Evolutionary conservation across 2,888 invertebrate species (phyloP), one percentile per base, ranked within the genome.

Genomic region (Tuta absoluta): DNA sequence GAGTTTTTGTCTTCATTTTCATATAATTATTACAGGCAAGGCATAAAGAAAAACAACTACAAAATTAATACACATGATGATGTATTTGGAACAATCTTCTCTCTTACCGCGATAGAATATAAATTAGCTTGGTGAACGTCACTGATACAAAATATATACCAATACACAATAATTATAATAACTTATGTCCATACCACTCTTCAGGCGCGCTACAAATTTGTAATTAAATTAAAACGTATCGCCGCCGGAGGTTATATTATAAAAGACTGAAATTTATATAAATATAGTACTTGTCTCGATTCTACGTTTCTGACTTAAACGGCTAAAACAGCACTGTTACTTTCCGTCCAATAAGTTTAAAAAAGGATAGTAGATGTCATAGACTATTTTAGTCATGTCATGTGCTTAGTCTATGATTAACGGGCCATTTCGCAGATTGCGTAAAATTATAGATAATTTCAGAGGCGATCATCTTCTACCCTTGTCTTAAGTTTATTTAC

Each of bases 71-170:
- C 87, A 87, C 85, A 86, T 84, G 85, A 86, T 85, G 84, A 83
- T 89, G 85, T 89, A 89, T 89, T 89, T 87, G 81, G 81, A 89
- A 87, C 85, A 82, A 84, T 83, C 72, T 76, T 82, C 79, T 82
- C 75, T 83, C 84, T 86, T 86, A 85, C 77, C 79, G 81, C 82
- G 73, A 82, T 83, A 81, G 69, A 84, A 82, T 85, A 86, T 86
- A 89, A 88, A 85, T 86, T 85, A 87, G 85, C 82, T 80, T 78
- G 83, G 78, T 82, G 85, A 86, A 84, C 77, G 79, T 85, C 82
- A 87, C 85, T 81, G 80, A 84, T 90, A 89, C 86, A 89, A 87
- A 89, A 88, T 88, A 88, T 88, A 86, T 82, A 79, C 71, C 65
- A 82, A 82, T 77, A 82, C 81, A 80, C 77, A 82, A 80, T 80